Conservation (phyloP, 1,140 invertebrate genomes). For the Teleopsis dalmanni region DNA sequence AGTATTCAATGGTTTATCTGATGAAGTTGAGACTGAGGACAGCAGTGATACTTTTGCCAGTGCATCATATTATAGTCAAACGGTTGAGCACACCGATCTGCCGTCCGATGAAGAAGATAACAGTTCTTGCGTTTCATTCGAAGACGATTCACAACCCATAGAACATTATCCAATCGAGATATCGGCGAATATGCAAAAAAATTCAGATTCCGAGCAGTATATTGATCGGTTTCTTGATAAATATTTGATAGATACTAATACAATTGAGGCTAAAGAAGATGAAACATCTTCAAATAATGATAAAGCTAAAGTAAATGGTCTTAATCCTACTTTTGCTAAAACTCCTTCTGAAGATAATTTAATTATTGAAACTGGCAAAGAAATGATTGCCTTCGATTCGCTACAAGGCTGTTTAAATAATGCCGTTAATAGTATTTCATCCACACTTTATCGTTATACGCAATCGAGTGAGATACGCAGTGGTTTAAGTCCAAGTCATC, state of each 20-base stretch:
- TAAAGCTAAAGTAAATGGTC: slow-evolving; percentile 15
- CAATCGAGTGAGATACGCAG: slow-evolving; percentile 35
- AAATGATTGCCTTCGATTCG: slow-evolving; percentile 31
- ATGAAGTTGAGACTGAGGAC: slow-evolving; percentile 22
- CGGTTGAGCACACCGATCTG: slow-evolving; percentile 37
- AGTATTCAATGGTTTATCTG: not conserved
- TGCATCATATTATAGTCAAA: slow-evolving; percentile 38
- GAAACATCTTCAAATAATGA: slow-evolving; percentile 3
- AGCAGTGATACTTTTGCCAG: slow-evolving; percentile 40
- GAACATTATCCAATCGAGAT: slow-evolving; percentile 37
- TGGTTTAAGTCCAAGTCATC: not conserved
- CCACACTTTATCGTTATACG: slow-evolving; percentile 26
- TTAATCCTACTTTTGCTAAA: slow-evolving; percentile 8
- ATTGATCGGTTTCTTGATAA: slow-evolving; percentile 58
- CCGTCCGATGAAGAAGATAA: slow-evolving; percentile 29
- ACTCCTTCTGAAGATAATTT: slow-evolving; percentile 34
- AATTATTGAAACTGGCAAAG: slow-evolving; percentile 31
- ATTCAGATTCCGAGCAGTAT: slow-evolving; percentile 49
- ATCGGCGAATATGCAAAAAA: slow-evolving; percentile 20
- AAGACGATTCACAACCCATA: slow-evolving; percentile 42
- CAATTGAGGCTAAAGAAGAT: slow-evolving; percentile 48
- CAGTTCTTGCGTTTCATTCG: slow-evolving; percentile 40
- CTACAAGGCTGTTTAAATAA: slow-evolving; percentile 33
- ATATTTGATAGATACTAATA: slow-evolving; percentile 60
- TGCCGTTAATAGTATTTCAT: slow-evolving; percentile 36